Percentiles rank a stretch among this genome's conserved stretches.
phyloP scores from a whole-genome alignment of 2,888 invertebrate genomes.

The Agelastica alni region DNA sequence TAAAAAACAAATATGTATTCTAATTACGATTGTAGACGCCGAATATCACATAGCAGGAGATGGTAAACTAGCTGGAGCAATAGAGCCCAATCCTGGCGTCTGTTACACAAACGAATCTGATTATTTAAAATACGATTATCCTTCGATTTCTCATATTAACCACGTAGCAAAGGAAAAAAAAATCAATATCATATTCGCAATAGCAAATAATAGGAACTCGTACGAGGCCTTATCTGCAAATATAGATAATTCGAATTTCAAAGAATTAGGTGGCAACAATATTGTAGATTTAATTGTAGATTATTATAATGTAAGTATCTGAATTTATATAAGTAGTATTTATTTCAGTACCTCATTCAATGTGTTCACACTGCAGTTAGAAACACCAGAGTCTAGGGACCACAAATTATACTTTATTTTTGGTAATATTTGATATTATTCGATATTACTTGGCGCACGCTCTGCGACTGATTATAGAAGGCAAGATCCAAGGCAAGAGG shows the following conservation, averaged over 20 bases:
- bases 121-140: slow-evolving; percentile 70
- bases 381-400: no score
- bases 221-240: slow-evolving; percentile 63
- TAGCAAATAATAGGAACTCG: slow-evolving; percentile 53
- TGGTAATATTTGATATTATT: no score
- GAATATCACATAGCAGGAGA: slow-evolving; percentile 80
- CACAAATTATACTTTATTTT: no score
- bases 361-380: no score
- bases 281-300: slow-evolving; percentile 70
- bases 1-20: no score
- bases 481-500: no score
- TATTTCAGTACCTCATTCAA: no score
- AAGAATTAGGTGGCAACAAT: slow-evolving; percentile 66
- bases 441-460: no score
- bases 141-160: slow-evolving; percentile 72
- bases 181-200: slow-evolving; percentile 79
- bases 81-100: slow-evolving; percentile 71
- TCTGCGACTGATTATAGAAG: no score
- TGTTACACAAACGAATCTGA: slow-evolving; percentile 66
- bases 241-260: slow-evolving; percentile 71
- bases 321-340: no score
- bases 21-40: slow-evolving; percentile 58
- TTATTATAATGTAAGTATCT: slow-evolving; percentile 67
- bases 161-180: slow-evolving; percentile 68
- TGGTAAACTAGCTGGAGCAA: slow-evolving; percentile 71